Evolutionary conservation across 2,888 invertebrate species (phyloP), one percentile per base, ranked within the genome.

Genomic region (Metopia argyrocephala): DNA sequence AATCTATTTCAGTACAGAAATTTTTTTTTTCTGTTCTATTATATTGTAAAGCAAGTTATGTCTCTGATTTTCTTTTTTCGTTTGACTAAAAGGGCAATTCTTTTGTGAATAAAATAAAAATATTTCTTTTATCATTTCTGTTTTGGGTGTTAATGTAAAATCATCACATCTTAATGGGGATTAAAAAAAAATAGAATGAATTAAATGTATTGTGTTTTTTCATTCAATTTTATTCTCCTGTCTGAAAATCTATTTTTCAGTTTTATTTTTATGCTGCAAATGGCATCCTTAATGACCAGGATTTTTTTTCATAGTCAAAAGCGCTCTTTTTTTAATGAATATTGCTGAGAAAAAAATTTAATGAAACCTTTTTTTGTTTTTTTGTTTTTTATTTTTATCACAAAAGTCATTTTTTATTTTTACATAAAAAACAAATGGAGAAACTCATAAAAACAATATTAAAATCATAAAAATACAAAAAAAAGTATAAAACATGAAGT

Each of bases 241-340:
- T 18, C 15, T 12, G 9, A 38, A 23, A 56, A 50, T 62, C 25
- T 78, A 21, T 62, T 64, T 50, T 48, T 54, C 21, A 23, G 5
- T 4, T 31, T 31, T 31, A 4, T 46, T 25, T 28, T 23, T 31
- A 27, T 45, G 25, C 7, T 46, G 38, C 61, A 57, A 70, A 78
- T 78, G 59, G 45, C 21, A 70, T 52, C 27, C 59, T 68, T 78
- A 71, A 71, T 78, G 78, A 59, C 9, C 45, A 65, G 28, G 59
- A 31, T 54, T 68, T 74, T 74, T 61, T 54, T 54, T 28, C 18
- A 9, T 31, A n/a, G 28, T 25, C 52, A 21, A 57, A 66, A 50
- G 15, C 15, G 2, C 15, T 38, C n/a, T n/a, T 21, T 59, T 76
- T 70, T 56, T 28, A 66, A 61, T 61, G 62, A 61, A 31, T 21